Base-by-base conservation (phyloP, 2,113 vertebrate genomes). In the Mugil cephalus region DNA sequence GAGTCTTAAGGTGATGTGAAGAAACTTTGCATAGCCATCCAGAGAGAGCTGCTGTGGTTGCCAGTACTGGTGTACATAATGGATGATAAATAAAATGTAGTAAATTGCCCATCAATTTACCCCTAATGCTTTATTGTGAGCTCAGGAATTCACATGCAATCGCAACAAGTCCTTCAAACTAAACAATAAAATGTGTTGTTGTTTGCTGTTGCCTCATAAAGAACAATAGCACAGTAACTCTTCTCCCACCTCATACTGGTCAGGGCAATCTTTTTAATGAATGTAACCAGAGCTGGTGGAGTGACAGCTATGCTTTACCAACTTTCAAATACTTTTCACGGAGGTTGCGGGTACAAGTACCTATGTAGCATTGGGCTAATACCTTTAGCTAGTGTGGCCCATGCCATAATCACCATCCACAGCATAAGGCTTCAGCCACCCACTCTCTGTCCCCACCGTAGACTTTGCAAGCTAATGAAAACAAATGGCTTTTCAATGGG, bases 401-500 rank as follows among this genome's bases (percentile, higher is more conserved):
- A 76, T 86, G 68, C 80, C 79, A 74, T 75, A 79, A 85, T 79
- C 71, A 78, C 82, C 60, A 51, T 81, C 73, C 69, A 69, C 79
- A 63, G 76, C 69, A 69, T 73, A 62, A 68, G 24, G 74, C 64
- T 80, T 55, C 62, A 83, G 62, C 78, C 90, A 71, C 74, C 86
- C 87, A 64, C 63, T 82, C 79, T 67, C 56, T 73, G 71, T 69
- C 82, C 71, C 77, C 72, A 39, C 63, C 7, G 34, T 69, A 62
- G 87, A 88, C 87, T 78, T 85, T 79, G 84, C 58, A 52, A 82
- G 62, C 85, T 93, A 94, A 94, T 94, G 93, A 94, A 94, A 94
- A 94, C 91, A 94, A 94, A 94, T 93, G 93, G 91, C 90, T 93
- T 92, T 92, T 92, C 89, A 93, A 90, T 84, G 84, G 83, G 88